Base-by-base conservation (phyloP, 1,140 invertebrate genomes). In the Drosophila athabasca region DNA sequence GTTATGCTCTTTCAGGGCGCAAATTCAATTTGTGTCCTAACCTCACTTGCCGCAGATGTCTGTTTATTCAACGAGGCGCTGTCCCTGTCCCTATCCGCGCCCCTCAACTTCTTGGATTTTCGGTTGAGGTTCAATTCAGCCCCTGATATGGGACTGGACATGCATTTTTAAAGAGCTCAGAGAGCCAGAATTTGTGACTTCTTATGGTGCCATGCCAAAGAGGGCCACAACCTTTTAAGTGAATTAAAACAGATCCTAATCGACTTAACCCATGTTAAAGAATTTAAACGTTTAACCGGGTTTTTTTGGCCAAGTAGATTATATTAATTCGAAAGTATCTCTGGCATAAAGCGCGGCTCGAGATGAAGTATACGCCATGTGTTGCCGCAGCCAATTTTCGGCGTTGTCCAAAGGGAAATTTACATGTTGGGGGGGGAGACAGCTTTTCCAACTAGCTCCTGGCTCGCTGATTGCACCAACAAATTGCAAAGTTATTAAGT, bases 401-500 rank as follows among this genome's bases (percentile, higher is more conserved):
- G 58, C 57, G 52, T 65, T 75, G 72, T 65, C 82, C 60, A 74
- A 39, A 2, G 35, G 3, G 11, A 13, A 39, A 39, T 81, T 81
- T 76, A 54, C 62, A 75, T 75, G 72, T 60, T 35, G 55, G 55
- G 45, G 29, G 55, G 55, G 41, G 29, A 62, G 49, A 35, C 31
- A 35, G 31, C 31, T 35, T 35, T 35, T n/a, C n/a, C 60, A 58
- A 49, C 61, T 66, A 72, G 69, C 60, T 13, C n/a, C 29, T 11
- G 31, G n/a, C 39, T 41, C 70, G 15, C 83, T 87, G 82, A 87
- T 85, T 85, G 82, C 82, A 78, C 62, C 82, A 82, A 79, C 83
- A 87, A 87, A 87, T 82, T 88, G 78, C 79, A 79, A 87, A 82
- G 78, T 88, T 88, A 87, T 88, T 87, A 87, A 81, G 81, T 85